phyloP scores from a whole-genome alignment of 2,113 vertebrate genomes.

The Poecile atricapillus region DNA sequence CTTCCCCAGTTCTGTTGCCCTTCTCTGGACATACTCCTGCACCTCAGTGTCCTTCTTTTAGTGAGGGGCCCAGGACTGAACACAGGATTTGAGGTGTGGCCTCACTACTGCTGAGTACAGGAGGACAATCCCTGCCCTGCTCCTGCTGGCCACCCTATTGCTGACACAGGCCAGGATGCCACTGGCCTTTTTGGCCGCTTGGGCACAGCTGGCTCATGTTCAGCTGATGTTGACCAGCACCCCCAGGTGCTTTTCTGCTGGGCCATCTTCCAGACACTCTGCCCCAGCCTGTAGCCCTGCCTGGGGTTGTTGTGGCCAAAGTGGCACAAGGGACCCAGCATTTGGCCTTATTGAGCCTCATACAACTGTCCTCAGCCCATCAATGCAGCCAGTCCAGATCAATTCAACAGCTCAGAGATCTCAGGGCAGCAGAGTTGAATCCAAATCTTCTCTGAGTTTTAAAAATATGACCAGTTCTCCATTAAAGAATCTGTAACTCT shows the following conservation, averaged over 20 bases:
- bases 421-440: not conserved
- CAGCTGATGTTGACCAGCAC: rapidly evolving
- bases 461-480: not conserved
- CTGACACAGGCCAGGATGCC: not conserved
- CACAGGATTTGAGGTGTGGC: not conserved
- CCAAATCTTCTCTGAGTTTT: not conserved
- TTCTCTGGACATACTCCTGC: not conserved
- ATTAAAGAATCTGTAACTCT: not conserved
- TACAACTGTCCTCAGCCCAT: not conserved
- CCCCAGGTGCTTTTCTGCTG: not conserved
- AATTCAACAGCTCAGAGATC: not conserved
- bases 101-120: not conserved
- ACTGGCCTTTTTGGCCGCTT: not conserved
- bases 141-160: not conserved
- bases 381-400: not conserved
- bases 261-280: not conserved
- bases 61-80: not conserved
- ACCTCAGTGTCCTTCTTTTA: not conserved
- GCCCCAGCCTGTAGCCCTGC: rapidly evolving
- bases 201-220: not conserved
- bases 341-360: not conserved
- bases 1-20: not conserved
- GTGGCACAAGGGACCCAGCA: not conserved
- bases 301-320: not conserved
- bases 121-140: rapidly evolving